Conservation (phyloP, 2,113 vertebrate species). For the Ariopsis seemanni region DNA sequence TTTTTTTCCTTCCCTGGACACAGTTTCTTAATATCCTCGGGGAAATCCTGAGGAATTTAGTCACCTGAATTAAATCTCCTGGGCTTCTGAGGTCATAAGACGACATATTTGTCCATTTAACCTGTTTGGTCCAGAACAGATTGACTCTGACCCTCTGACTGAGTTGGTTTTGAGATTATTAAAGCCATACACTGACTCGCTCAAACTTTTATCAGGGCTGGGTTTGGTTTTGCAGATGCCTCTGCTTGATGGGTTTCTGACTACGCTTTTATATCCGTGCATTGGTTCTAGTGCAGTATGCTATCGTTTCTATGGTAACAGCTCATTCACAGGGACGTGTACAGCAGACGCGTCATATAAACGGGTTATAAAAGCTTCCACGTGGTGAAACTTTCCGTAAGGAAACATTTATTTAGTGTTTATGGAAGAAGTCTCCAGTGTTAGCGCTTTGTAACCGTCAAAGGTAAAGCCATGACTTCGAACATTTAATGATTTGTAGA, state of each 20-base stretch:
- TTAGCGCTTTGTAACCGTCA: too few species aligned
- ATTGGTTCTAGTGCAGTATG: neutral
- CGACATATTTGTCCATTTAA: conserved; percentile 3
- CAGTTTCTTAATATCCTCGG: neutral
- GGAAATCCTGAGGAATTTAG: conserved; percentile 12
- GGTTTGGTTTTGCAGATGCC: too few species aligned
- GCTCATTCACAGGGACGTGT: too few species aligned
- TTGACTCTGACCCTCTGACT: neutral
- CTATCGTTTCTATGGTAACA: too few species aligned
- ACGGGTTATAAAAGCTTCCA: too few species aligned
- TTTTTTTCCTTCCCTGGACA: conserved; percentile 1
- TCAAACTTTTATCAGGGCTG: neutral
- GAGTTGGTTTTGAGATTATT: neutral
- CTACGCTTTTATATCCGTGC: neutral
- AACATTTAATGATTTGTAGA: too few species aligned
- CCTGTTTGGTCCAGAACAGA: conserved; percentile 10
- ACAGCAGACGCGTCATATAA: too few species aligned
- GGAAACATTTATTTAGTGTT: too few species aligned
- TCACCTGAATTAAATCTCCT: conserved; percentile 21
- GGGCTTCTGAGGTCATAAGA: neutral
- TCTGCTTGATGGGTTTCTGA: neutral
- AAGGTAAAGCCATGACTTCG: too few species aligned
- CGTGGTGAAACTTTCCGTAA: too few species aligned
- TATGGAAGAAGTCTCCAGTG: too few species aligned
- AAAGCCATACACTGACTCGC: neutral